Base-by-base conservation (phyloP, 1,140 invertebrate species). In the Trigoniulus corallinus region DNA sequence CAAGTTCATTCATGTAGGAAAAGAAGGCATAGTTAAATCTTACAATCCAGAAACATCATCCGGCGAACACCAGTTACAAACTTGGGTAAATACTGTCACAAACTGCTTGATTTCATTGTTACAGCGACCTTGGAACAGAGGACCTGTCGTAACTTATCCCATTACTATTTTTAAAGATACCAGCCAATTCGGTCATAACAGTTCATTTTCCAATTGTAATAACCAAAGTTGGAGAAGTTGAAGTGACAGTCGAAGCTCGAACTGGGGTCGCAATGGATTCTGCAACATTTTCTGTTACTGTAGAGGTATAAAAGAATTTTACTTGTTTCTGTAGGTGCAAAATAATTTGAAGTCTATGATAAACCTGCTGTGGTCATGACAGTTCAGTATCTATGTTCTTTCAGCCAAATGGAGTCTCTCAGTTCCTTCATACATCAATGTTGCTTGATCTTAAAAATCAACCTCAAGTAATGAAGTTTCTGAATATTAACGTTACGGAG, bases 181-280 rank as follows among this genome's bases (percentile, higher is more conserved):
- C 4, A 44, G 4, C 18, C 21, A 20, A 20, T 10, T 44, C 42
- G 7, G 12, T 44, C 24, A 24, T 20, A 44, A 18, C 42, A 44
- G 86, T 96, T n/a, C 84, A 93, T 67, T 68, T 96, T 48, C 92
- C 92, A 0, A 82, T 97, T 23, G 88, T 96, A 15, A 80, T 91
- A 0, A 78, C 79, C 21, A 66, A 76, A 26, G 69, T 92, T 3
- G 88, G 89, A 1, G 74, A 82, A 51, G 75, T 95, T 3, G 74
- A 78, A 43, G 77, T 96, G 0, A 80, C 77, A 7, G 24, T 44
- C 18, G 42, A 44, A 44, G 42, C 42, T 21, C 24, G 18, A 7
- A 10, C 42, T 7, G 21, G 4, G 12, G 24, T 44, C 21, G 4
- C 7, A 7, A 44, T 10, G 21, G 42, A 44, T 18, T 7, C 4